A percentile compares a stretch with the other conserved stretches of the same genome.
These are phyloP conservation scores for Neolamprologus tretocephalus DNA, from an alignment of 2,113 vertebrate genomes.

Conservation along the genomic window DNA sequence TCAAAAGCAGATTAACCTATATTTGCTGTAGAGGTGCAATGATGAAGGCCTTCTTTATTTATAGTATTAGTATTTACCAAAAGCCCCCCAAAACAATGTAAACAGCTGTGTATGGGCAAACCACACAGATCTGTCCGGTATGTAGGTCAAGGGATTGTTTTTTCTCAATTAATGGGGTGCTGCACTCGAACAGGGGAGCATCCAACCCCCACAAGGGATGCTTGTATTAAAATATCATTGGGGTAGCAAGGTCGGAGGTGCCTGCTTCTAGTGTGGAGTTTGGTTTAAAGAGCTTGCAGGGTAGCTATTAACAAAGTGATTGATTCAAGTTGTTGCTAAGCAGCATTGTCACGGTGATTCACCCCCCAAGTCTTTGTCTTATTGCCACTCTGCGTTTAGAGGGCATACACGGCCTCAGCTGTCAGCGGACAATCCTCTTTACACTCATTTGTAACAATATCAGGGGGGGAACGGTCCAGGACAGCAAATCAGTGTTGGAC, in stretches of 20 bases:
- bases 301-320: conserved; percentile 49
- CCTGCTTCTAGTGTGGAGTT: not conserved
- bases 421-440: conserved; percentile 53
- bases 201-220: not conserved
- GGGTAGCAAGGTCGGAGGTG: not conserved
- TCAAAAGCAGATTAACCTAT: conserved; percentile 58
- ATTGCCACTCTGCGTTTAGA: not conserved
- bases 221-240: conserved; percentile 35
- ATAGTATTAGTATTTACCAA: conserved; percentile 4
- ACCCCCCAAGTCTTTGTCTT: conserved; percentile 38
- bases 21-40: conserved; percentile 8
- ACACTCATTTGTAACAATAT: not conserved
- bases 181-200: not conserved
- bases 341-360: conserved; percentile 40
- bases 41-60: conserved; percentile 15
- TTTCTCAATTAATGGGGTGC: conserved; percentile 7
- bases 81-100: conserved; percentile 7
- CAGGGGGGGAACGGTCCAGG: not conserved
- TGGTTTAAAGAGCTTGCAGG: not conserved
- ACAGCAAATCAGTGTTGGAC: not conserved
- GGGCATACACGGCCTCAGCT: conserved; percentile 48
- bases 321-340: conserved; percentile 54
- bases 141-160: conserved; percentile 52
- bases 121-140: conserved; percentile 20
- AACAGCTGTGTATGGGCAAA: conserved; percentile 13